phyloP scores from a whole-genome alignment of 2,797 vertebrate genomes.

The Falco concolor region DNA sequence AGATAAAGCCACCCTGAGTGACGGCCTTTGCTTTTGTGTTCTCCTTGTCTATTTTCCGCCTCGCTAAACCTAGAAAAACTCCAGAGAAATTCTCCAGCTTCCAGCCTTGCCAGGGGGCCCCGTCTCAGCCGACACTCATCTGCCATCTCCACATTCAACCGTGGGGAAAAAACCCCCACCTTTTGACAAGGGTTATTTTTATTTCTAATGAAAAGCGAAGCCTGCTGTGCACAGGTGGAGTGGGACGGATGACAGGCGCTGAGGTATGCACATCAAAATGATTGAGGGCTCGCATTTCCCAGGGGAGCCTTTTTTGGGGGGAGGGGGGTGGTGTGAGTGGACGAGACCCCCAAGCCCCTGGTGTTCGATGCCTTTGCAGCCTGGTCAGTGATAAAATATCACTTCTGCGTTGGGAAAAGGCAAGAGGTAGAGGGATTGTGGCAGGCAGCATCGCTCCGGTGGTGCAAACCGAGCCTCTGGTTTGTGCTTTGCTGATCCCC shows the following conservation, averaged over 20 bases:
- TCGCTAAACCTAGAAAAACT: constrained; percentile 45
- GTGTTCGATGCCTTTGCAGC: not conserved
- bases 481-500: not conserved
- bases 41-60: constrained; percentile 61
- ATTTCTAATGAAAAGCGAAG: constrained; percentile 14
- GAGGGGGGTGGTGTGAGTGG: no score
- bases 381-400: rapidly evolving
- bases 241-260: not conserved
- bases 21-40: constrained; percentile 54
- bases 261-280: not conserved
- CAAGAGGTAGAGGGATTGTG: not conserved
- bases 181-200: constrained; percentile 52
- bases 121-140: constrained; percentile 9
- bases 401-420: not conserved
- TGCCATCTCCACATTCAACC: not conserved
- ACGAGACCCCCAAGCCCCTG: rapidly evolving
- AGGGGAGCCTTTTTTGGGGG: not conserved
- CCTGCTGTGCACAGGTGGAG: constrained; percentile 53
- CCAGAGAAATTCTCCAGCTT: constrained; percentile 10
- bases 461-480: rapidly evolving
- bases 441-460: rapidly evolving
- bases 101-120: constrained; percentile 5
- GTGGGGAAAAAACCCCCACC: not conserved
- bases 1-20: constrained; percentile 43
- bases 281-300: not conserved